Evolutionary conservation across 2,888 invertebrate species (phyloP).

Genomic region (Ectobius pallidus): DNA sequence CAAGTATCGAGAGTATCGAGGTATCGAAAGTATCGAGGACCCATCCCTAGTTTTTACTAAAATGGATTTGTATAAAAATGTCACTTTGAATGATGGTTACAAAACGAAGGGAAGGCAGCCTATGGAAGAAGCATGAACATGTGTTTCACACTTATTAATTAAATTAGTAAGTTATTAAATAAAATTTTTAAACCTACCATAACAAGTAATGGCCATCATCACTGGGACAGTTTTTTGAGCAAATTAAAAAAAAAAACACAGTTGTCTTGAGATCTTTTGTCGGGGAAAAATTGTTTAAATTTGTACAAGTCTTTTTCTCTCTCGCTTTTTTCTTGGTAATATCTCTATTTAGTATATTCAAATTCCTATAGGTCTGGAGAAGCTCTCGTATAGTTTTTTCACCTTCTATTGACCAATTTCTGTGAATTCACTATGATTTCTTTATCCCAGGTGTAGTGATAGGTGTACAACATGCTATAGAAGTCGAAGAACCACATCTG

Average conservation of each 20-base stretch:
- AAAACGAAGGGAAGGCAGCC: too few relatives aligned
- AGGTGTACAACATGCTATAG: slow-evolving; percentile 73
- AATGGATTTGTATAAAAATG: too few relatives aligned
- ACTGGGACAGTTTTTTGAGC: slow-evolving; percentile 18
- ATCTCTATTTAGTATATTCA: neutral
- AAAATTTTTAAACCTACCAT: slow-evolving; percentile 38
- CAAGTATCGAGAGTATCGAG: too few relatives aligned
- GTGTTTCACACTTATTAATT: too few relatives aligned
- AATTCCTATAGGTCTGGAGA: slow-evolving; percentile 16
- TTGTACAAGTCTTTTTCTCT: slow-evolving; percentile 17
- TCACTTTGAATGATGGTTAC: too few relatives aligned
- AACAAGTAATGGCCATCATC: slow-evolving; percentile 37
- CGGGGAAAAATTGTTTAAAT: neutral
- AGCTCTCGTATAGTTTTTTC: slow-evolving; percentile 54
- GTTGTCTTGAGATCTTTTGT: slow-evolving; percentile 16
- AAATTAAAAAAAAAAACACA: slow-evolving; percentile 23
- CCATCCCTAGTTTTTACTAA: too few relatives aligned
- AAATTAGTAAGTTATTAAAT: too few relatives aligned
- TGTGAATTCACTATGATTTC: slow-evolving; percentile 93
- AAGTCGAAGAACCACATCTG: slow-evolving; percentile 37
- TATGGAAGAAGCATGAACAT: too few relatives aligned
- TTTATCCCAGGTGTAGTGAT: slow-evolving; percentile 91
- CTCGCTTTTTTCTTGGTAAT: neutral
- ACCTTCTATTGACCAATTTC: slow-evolving; percentile 92
- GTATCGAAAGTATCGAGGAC: too few relatives aligned